These are phyloP conservation scores for Neodiprion virginianus DNA, from an alignment of 1,140 invertebrate genomes.

Conservation along the genomic window DNA sequence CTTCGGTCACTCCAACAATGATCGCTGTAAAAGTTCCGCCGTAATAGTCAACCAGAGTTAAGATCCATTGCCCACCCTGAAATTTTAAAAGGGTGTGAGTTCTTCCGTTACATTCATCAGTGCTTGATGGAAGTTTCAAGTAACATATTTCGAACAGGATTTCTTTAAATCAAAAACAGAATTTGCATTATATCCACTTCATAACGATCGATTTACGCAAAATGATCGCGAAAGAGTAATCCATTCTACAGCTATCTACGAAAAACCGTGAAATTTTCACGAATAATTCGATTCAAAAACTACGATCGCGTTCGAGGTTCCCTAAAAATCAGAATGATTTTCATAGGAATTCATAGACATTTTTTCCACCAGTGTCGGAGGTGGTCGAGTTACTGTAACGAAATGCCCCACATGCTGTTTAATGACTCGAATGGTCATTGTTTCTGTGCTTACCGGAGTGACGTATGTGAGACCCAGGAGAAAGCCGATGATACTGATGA, in stretches of 20 bases:
- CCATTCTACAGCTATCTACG: too few species aligned
- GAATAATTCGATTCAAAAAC: too few species aligned
- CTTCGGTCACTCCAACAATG: neutral
- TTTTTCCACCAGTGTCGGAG: neutral
- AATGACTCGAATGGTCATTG: neutral
- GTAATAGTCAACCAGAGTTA: conserved; percentile 82
- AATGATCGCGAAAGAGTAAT: too few species aligned
- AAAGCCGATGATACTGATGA: conserved; percentile 66
- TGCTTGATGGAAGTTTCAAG: neutral
- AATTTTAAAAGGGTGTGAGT: conserved; percentile 42
- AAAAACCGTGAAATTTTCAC: too few species aligned
- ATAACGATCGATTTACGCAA: too few species aligned
- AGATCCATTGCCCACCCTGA: conserved; percentile 83
- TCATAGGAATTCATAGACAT: neutral
- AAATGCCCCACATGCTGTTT: neutral
- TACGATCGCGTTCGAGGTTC: too few species aligned
- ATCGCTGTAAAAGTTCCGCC: conserved; percentile 72
- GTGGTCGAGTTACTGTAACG: neutral
- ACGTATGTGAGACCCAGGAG: conserved; percentile 72
- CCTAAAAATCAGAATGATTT: too few species aligned
- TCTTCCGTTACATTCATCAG: too few species aligned
- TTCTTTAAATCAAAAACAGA: too few species aligned
- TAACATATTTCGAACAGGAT: neutral
- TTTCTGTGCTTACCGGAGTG: conserved; percentile 67
- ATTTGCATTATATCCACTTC: too few species aligned